Evolutionary conservation across 2,113 vertebrate genomes (phyloP), one percentile per base, ranked within the genome.

Genomic region (Silurus meridionalis): DNA sequence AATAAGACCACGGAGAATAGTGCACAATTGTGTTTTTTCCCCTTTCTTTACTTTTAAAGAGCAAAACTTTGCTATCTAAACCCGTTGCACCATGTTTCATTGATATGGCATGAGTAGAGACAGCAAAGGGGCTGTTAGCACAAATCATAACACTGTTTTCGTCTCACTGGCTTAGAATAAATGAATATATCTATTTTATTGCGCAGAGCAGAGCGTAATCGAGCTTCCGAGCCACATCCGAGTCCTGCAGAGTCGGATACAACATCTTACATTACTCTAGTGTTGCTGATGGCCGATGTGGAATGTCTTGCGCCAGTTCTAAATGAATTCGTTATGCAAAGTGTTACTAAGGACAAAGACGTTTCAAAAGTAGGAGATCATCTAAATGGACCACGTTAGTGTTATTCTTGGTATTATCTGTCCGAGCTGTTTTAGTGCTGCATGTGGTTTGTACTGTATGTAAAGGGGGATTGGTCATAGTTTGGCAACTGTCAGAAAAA

Each of bases 101-200:
- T 72, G 37, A 25, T 23, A 60, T 67, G 80, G 53, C 48, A 71
- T 23, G n/a, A 82, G 71, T 64, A 57, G 58, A 82, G 60, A 57
- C 69, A 82, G 86, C 78, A 71, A 23, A n/a, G 53, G 77, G 60
- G 13, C 74, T 85, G 79, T 78, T 53, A 82, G 55, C 71, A 88
- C 52, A 78, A 53, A 79, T 80, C 72, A 77, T 58, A 77, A 74
- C 58, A 81, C 63, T 66, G 66, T 69, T 64, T 37, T 84, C 74
- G 4, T 78, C 64, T 61, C 48, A 2, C 78, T 72, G 78, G 78
- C 85, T 25, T 25, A 9, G 78, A 81, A 86, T 86, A 86, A 86
- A 81, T 86, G 78, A 69, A 86, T 81, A 81, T 69, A 80, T 81
- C 78, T 21, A 69, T 85, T 85, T 71, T 83, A 69, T 79, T 83